A percentile compares a stretch with the other conserved stretches of the same genome.
Conservation (phyloP, 2,113 vertebrate species). For the Tragelaphus imberbis region DNA sequence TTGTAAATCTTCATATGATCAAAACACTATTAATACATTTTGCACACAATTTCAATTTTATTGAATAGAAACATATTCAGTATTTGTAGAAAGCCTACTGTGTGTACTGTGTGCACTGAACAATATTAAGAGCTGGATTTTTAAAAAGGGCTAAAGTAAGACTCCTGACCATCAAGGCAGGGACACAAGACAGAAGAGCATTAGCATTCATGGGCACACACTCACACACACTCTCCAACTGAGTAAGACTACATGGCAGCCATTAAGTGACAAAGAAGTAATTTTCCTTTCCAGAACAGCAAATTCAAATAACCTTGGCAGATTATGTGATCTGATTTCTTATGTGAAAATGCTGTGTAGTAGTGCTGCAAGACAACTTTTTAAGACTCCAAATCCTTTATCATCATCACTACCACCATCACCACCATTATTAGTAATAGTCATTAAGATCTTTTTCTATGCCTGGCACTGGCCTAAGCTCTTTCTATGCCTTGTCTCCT, state of each 20-base stretch:
- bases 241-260: background rate
- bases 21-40: slow-evolving; percentile 22
- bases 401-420: background rate
- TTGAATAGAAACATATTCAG: background rate
- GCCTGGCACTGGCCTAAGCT: slow-evolving; percentile 2
- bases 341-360: slow-evolving; percentile 6
- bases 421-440: background rate
- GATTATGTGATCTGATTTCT: slow-evolving; percentile 40
- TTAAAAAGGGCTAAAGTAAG: background rate
- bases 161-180: background rate
- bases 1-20: background rate
- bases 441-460: slow-evolving; percentile 27
- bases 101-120: background rate
- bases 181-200: background rate
- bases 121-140: background rate
- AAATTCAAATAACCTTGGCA: slow-evolving; percentile 52
- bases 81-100: slow-evolving; percentile 19
- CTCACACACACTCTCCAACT: background rate
- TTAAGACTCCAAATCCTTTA: slow-evolving; percentile 23
- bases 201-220: background rate
- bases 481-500: slow-evolving; percentile 9
- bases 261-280: slow-evolving; percentile 35
- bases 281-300: background rate
- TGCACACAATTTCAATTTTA: background rate
- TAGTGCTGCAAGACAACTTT: slow-evolving; percentile 31